Evolutionary conservation across 1,140 invertebrate genomes (phyloP).

Genomic region (Euglossa dilemma): DNA sequence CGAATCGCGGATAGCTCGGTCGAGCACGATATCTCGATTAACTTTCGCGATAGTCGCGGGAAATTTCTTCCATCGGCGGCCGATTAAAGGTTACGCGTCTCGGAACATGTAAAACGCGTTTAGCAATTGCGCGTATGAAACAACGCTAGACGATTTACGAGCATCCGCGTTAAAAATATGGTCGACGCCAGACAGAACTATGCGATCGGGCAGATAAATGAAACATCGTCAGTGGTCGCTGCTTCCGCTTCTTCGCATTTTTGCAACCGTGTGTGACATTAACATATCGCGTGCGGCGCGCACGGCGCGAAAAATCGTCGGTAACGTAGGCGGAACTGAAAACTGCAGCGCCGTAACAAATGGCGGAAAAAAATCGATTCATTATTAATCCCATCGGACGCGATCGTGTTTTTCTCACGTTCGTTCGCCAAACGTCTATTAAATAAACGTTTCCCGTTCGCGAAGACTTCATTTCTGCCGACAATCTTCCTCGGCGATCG

Average conservation of each 20-base stretch:
- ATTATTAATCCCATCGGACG: conserved; percentile 31
- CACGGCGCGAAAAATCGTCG: neutral
- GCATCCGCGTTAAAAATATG: neutral
- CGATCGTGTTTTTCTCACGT: conserved; percentile 41
- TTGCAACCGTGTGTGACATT: conserved; percentile 15
- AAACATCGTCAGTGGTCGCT: neutral
- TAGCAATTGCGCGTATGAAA: neutral
- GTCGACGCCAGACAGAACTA: neutral
- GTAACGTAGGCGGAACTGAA: conserved; percentile 17
- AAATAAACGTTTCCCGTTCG: neutral
- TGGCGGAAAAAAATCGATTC: conserved; percentile 19
- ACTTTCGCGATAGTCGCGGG: neutral
- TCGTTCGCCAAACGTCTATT: conserved; percentile 9
- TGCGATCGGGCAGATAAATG: conserved; percentile 34
- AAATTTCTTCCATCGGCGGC: neutral
- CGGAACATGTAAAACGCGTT: neutral
- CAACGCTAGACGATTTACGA: neutral
- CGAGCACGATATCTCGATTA: neutral
- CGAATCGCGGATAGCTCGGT: neutral
- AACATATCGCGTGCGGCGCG: conserved; percentile 30
- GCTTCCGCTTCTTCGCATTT: neutral
- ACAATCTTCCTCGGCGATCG: conserved; percentile 9
- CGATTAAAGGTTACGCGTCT: neutral
- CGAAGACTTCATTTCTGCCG: neutral
- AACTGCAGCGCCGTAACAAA: neutral